phyloP scores from a whole-genome alignment of 2,797 vertebrate species.

The Coracias cyanogaster region DNA sequence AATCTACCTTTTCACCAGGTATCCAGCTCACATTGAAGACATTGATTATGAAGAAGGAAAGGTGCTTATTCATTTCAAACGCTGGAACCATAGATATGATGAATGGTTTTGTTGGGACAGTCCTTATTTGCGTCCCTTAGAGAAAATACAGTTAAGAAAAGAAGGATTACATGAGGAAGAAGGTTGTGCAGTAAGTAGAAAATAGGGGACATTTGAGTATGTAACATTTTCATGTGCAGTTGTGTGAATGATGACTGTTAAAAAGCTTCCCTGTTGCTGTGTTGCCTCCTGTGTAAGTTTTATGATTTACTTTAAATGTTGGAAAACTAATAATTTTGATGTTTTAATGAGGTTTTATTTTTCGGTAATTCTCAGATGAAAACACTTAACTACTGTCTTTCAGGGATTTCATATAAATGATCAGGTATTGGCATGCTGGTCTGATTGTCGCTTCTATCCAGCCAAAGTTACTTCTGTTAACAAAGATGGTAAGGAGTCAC shows the following conservation, averaged over 20 bases:
- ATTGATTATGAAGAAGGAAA: slow-evolving; percentile 97
- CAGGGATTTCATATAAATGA: slow-evolving; percentile 93
- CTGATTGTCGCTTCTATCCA: slow-evolving; percentile 95
- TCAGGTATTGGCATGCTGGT: slow-evolving; percentile 95
- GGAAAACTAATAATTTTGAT: neutral
- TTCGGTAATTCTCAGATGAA: neutral
- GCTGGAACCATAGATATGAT: slow-evolving; percentile 99
- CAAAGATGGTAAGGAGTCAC: slow-evolving; percentile 88
- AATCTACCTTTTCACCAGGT: slow-evolving; percentile 80
- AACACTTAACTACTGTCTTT: slow-evolving; percentile 27
- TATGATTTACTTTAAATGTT: neutral
- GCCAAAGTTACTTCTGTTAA: slow-evolving; percentile 93
- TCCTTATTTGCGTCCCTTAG: slow-evolving; percentile 94
- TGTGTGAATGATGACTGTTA: neutral
- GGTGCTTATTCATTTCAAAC: slow-evolving; percentile 96
- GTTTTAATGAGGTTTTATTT: neutral
- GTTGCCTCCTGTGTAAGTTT: neutral
- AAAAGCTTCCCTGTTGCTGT: neutral
- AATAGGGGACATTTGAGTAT: neutral
- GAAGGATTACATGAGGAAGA: slow-evolving; percentile 85
- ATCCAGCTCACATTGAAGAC: slow-evolving; percentile 97
- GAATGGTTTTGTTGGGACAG: slow-evolving; percentile 99
- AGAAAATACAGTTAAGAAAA: slow-evolving; percentile 92
- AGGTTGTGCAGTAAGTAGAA: slow-evolving; percentile 80
- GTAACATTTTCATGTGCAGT: neutral